Evolutionary conservation across 2,113 vertebrate species (phyloP), one percentile per base, ranked within the genome.

Genomic region (Nothobranchius kuhntae): DNA sequence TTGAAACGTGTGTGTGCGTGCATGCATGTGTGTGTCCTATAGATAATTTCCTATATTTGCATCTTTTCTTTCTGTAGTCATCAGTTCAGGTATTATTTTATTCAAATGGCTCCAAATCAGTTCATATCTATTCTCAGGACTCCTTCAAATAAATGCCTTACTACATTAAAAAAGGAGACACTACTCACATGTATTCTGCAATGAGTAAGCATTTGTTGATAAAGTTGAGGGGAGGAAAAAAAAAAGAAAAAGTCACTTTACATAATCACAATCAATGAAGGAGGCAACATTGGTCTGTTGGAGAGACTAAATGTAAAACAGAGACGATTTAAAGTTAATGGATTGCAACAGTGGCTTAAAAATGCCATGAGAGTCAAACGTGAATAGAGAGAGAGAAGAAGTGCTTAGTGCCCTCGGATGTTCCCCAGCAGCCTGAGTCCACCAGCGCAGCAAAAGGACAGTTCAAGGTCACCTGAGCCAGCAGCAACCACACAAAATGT

Each of bases 51-150:
- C 21, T 36, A 45, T 59, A n/a, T 48, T 14, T 48, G 47, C 59
- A 59, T 61, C 9, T 75, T 60, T 62, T 45, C 12, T n/a, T 26
- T 40, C 53, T 59, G 63, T 13, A 46, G n/a, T 67, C 13, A 55
- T 55, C 53, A 56, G 14, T 61, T 61, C 14, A 6, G 24, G 6
- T 40, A 7, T 40, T 7, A 40, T 60, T 30, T 26, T 60, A 60
- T 46, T 60, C 9, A 45, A 21, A 26, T 38, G 3, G 13, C 21
- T 6, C 21, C 26, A 30, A 30, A 48, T 30, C 59, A 47, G n/a
- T 30, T 48, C 14, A 15, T 10, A 30, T 47, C 42, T 59, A 9
- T 13, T 48, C 54, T 15, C 13, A 56, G 54, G 14, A 30, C 13
- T 35, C 4, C 9, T 56, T 56, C n/a, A 10, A 24, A 26, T 35